phyloP scores from a whole-genome alignment of 2,797 vertebrate genomes.

The Phrynocephalus vlangalii region DNA sequence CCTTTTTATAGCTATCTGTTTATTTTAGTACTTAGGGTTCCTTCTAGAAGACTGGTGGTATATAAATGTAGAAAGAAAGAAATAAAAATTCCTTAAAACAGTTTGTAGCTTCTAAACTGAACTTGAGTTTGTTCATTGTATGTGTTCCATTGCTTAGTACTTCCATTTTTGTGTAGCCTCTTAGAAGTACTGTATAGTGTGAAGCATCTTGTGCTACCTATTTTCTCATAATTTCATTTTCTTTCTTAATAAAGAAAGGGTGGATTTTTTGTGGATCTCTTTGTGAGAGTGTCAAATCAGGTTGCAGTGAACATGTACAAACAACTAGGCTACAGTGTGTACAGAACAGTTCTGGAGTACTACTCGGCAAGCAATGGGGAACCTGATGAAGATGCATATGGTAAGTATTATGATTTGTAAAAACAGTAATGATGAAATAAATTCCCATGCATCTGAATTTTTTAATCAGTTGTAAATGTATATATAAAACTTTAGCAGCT shows the following conservation, averaged over 20 bases:
- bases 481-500: not conserved
- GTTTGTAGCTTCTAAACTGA: not conserved
- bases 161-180: not conserved
- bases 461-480: not conserved
- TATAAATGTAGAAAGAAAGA: too few relatives aligned
- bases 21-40: too few relatives aligned
- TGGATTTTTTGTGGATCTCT: conserved; percentile 95
- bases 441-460: too few relatives aligned
- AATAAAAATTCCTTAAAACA: not conserved
- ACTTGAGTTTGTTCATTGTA: not conserved
- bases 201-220: not conserved
- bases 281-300: conserved; percentile 96
- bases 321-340: conserved; percentile 94
- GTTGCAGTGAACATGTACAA: conserved; percentile 98
- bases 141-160: not conserved
- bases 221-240: conserved; percentile 22
- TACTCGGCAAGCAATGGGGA: conserved; percentile 96
- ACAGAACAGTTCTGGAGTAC: conserved; percentile 94
- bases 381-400: conserved; percentile 94
- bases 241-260: conserved; percentile 85
- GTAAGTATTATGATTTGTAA: conserved; percentile 73
- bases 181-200: not conserved
- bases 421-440: not conserved
- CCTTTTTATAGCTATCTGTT: too few relatives aligned
- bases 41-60: too few relatives aligned